Conservation (phyloP, 2,888 invertebrate species). For the Dyspetes luteomarginatus region DNA sequence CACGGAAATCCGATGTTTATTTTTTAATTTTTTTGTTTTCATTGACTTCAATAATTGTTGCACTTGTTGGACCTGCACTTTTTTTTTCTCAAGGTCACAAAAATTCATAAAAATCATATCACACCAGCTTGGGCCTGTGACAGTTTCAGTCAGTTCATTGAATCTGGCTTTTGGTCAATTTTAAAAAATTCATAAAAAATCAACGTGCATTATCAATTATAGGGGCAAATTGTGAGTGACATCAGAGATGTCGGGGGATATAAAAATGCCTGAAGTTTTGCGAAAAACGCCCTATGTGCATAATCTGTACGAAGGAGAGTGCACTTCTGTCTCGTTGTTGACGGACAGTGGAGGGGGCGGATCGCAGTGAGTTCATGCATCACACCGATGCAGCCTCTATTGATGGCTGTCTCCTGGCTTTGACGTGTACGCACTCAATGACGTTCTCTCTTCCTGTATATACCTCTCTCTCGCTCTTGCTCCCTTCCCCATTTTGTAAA, state of each 20-base stretch:
- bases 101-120: no score
- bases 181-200: no score
- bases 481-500: not conserved
- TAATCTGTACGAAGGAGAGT: not conserved
- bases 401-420: slow-evolving; percentile 73
- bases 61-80: not conserved
- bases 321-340: not conserved
- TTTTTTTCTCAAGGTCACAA: not conserved
- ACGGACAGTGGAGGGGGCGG: not conserved
- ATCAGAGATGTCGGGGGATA: no score
- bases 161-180: no score
- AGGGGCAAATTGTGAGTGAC: no score
- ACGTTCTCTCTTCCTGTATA: slow-evolving; percentile 26
- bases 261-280: no score
- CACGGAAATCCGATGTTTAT: slow-evolving; percentile 3
- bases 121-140: no score
- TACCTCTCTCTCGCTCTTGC: not conserved
- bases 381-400: slow-evolving; percentile 65
- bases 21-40: slow-evolving; percentile 1
- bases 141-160: no score
- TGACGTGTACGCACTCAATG: slow-evolving; percentile 68
- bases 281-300: no score
- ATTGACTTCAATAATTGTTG: slow-evolving; percentile 17
- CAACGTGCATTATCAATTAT: no score
- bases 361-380: slow-evolving; percentile 65